Conservation (phyloP, 2,888 invertebrate genomes). For the Phyllotreta striolata region DNA sequence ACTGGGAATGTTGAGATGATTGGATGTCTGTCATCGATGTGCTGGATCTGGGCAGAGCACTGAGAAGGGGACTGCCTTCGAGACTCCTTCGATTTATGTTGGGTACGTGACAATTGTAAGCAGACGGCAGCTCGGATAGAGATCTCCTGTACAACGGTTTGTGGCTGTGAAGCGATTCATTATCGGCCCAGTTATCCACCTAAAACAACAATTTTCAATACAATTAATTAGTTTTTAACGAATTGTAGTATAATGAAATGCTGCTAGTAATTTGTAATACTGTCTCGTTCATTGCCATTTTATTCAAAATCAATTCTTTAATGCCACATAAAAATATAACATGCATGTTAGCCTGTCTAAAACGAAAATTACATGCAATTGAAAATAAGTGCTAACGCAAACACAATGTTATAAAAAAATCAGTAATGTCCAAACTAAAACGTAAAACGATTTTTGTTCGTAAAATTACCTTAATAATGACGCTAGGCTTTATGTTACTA, state of each 20-base stretch:
- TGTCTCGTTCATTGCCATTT: too few species aligned
- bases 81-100: constrained; percentile 59
- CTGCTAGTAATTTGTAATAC: too few species aligned
- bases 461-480: constrained; percentile 60
- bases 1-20: constrained; percentile 50
- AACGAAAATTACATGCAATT: too few species aligned
- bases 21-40: constrained; percentile 61
- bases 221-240: too few species aligned
- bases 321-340: too few species aligned
- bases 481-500: constrained; percentile 60
- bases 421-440: not conserved
- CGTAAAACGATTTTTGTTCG: constrained; percentile 40
- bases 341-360: too few species aligned
- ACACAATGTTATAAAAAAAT: not conserved
- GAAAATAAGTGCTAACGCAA: not conserved
- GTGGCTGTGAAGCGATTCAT: constrained; percentile 56
- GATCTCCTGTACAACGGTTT: constrained; percentile 63
- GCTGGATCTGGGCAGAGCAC: constrained; percentile 57
- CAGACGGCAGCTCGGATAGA: constrained; percentile 61
- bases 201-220: constrained; percentile 40
- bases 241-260: too few species aligned
- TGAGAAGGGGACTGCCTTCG: constrained; percentile 53
- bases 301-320: too few species aligned
- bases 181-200: constrained; percentile 62
- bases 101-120: constrained; percentile 52